Evolutionary conservation across 2,888 invertebrate species (phyloP), one percentile per base, ranked within the genome.

Genomic region (Microplitis manilae): DNA sequence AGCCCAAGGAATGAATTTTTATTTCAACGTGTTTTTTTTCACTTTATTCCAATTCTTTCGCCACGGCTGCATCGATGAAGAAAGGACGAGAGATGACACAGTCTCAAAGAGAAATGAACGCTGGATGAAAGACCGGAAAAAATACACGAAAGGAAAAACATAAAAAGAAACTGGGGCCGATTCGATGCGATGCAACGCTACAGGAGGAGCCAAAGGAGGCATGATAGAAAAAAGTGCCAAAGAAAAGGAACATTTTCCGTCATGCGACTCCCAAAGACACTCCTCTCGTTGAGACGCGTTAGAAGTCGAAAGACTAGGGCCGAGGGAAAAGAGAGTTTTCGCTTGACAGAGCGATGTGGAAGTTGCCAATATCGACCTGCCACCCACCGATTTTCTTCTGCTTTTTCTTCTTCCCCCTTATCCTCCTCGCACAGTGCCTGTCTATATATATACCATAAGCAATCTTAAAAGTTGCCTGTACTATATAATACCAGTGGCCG

Each of bases 361-460:
- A 78, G 79, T 82, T 82, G 80, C 80, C 80, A 81, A 80, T 84
- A 85, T 82, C 80, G 82, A 79, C 80, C 69, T 69, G 75, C 78
- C 62, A 81, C 80, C 80, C 79, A 80, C 81, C 82, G 83, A 85
- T 84, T 83, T 82, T 81, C 78, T 77, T 69, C 50, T 50, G 50
- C 13, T 13, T 8, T 50, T 50, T 13, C 50, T 50, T 50, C 50
- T 8, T 50, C 13, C 50, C 13, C 13, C 50, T 50, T 13, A 50
- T 50, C 13, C 50, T 50, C 13, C 8, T 50, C 13, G 8, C 50
- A 50, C 50, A 50, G 50, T 50, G 50, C 9, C 8, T 13, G 2
- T 50, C 1, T 30, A 30, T 30, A 30, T 79, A 79, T 30, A 81
- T 81, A 83, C 80, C 77, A 78, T 80, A 80, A 81, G 82, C 82